Evolutionary conservation across 2,797 vertebrate genomes (phyloP).

Genomic region (Poecilia gillii): DNA sequence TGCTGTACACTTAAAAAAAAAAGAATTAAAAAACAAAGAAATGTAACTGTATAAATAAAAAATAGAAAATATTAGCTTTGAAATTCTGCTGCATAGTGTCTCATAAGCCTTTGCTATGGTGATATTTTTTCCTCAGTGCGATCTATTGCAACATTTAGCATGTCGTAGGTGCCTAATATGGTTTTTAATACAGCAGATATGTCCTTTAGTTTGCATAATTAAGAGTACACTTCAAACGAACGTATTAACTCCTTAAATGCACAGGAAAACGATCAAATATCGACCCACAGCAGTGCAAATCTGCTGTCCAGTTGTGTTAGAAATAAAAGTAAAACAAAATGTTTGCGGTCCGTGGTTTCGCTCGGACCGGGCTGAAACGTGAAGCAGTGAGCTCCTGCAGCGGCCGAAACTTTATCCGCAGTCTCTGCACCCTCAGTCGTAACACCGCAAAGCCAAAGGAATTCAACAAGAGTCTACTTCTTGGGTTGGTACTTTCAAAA

Average conservation of each 20-base stretch:
- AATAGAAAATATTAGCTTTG: background rate
- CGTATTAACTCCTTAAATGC: background rate
- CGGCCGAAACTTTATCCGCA: constrained; percentile 60
- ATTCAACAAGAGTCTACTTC: background rate
- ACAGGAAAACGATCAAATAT: background rate
- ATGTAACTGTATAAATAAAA: background rate
- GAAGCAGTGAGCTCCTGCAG: constrained; percentile 29
- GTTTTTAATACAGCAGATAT: background rate
- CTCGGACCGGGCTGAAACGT: constrained; percentile 37
- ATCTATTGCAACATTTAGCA: background rate
- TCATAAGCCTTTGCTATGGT: background rate
- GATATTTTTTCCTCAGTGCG: background rate
- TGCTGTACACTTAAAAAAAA: constrained; percentile 25
- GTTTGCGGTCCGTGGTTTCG: constrained; percentile 18
- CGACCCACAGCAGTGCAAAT: background rate
- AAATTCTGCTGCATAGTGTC: constrained; percentile 6
- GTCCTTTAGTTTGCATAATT: background rate
- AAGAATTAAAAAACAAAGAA: background rate
- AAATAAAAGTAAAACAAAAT: background rate
- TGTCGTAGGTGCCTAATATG: background rate
- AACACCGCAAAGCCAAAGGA: background rate
- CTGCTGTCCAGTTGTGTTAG: background rate
- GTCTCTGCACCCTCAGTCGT: constrained; percentile 9
- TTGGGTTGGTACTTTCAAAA: constrained; percentile 22
- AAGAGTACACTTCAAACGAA: background rate